A percentile compares a stretch with the other conserved stretches of the same genome.
phyloP scores from a whole-genome alignment of 2,888 invertebrate genomes.

The Schrankia costaestrigalis region DNA sequence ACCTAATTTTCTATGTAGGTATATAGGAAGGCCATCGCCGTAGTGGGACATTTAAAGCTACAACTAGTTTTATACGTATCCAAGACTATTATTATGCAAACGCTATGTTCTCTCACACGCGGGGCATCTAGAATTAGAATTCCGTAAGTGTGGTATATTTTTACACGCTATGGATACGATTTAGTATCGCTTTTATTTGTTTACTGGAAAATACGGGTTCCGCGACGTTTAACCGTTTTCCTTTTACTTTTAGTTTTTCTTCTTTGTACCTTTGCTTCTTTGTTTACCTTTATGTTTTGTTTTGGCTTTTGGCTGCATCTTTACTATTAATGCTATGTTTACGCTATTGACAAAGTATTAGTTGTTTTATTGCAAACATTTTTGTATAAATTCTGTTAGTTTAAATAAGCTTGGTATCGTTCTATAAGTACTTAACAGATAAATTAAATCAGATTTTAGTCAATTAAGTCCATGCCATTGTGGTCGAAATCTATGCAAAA shows the following conservation, averaged over 20 bases:
- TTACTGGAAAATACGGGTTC: constrained; percentile 42
- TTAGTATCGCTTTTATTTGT: constrained; percentile 51
- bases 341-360: no score
- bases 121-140: constrained; percentile 29
- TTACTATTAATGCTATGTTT: no score
- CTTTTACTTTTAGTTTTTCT: constrained; percentile 20
- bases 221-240: constrained; percentile 31
- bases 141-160: constrained; percentile 37
- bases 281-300: constrained; percentile 23
- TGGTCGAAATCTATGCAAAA: no score
- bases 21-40: no score
- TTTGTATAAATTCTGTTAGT: constrained; percentile 1
- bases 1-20: no score
- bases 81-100: not conserved
- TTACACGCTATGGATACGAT: constrained; percentile 43
- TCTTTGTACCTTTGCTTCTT: constrained; percentile 12
- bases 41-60: no score
- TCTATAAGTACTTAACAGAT: no score
- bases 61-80: no score
- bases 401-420: constrained; percentile 6
- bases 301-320: not conserved
- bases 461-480: no score
- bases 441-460: no score
- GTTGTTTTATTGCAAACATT: not conserved
- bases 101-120: constrained; percentile 4